Conservation (phyloP, 23 tunicate species). For the Ascidia mentula region DNA sequence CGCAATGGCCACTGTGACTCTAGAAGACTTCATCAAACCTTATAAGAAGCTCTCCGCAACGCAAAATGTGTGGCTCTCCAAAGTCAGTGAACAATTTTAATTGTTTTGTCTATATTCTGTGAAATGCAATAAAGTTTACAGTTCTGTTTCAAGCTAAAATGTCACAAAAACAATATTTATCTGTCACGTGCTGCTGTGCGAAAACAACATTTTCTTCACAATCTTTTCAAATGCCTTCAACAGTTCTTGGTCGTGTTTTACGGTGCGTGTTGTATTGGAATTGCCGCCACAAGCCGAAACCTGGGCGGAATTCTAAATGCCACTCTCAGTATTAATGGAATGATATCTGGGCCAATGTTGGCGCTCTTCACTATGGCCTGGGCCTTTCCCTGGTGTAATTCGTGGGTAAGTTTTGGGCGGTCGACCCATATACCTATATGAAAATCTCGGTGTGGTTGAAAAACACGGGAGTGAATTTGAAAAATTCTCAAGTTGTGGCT, state of each 20-base stretch:
- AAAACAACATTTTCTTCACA: neutral
- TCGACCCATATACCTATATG: neutral
- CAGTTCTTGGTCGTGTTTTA: slow-evolving; percentile 48
- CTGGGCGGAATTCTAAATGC: slow-evolving; percentile 79
- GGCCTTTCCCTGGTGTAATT: slow-evolving; percentile 74
- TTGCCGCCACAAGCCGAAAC: slow-evolving; percentile 58
- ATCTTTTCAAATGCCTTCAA: neutral
- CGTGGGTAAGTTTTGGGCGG: slow-evolving; percentile 53
- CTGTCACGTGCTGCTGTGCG: neutral
- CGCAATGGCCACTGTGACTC: slow-evolving; percentile 69
- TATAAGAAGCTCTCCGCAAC: slow-evolving; percentile 32
- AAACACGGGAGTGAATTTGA: neutral
- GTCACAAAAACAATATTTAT: no score
- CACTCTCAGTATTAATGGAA: slow-evolving; percentile 71
- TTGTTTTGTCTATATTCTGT: neutral
- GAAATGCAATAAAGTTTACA: neutral
- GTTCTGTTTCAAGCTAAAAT: neutral
- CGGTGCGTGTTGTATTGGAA: slow-evolving; percentile 67
- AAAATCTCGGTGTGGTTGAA: neutral
- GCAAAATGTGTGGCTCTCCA: slow-evolving; percentile 29
- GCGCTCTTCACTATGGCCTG: slow-evolving; percentile 68
- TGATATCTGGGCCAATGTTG: slow-evolving; percentile 79
- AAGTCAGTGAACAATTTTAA: slow-evolving; percentile 10
- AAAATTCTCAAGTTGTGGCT: neutral
- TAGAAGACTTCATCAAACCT: slow-evolving; percentile 71